phyloP scores from a whole-genome alignment of 2,797 vertebrate species.

The Cyprinodon diabolis region DNA sequence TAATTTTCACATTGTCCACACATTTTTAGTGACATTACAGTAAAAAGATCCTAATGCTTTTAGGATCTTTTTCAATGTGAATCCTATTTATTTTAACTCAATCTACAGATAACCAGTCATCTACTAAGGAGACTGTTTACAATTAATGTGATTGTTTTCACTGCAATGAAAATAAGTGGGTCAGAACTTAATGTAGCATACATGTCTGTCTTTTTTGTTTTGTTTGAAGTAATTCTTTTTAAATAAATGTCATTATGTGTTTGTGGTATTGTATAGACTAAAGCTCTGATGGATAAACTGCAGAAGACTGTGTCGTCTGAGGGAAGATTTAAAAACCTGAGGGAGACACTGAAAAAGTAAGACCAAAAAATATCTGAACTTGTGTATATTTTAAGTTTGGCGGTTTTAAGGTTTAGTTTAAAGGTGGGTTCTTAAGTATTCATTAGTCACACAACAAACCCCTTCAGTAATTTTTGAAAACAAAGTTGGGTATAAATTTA shows the following conservation, averaged over 20 bases:
- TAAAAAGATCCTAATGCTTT: neutral
- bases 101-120: slow-evolving; percentile 30
- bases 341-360: slow-evolving; percentile 98
- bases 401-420: neutral
- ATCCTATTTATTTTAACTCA: slow-evolving; percentile 14
- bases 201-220: neutral
- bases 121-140: neutral
- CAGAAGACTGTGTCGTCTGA: slow-evolving; percentile 97
- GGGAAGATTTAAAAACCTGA: slow-evolving; percentile 96
- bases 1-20: neutral
- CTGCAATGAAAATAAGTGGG: slow-evolving; percentile 3
- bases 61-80: neutral
- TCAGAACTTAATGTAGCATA: neutral
- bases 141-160: slow-evolving; percentile 21
- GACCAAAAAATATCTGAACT: slow-evolving; percentile 31
- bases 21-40: neutral
- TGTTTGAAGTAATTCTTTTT: neutral
- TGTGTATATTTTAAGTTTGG: neutral
- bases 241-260: slow-evolving; percentile 18
- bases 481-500: too few relatives aligned
- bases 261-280: slow-evolving; percentile 80
- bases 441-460: too few relatives aligned
- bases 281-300: slow-evolving; percentile 96
- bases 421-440: too few relatives aligned
- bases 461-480: too few relatives aligned